Base-by-base conservation (phyloP, 2,888 invertebrate genomes). In the Drosophila dives region DNA sequence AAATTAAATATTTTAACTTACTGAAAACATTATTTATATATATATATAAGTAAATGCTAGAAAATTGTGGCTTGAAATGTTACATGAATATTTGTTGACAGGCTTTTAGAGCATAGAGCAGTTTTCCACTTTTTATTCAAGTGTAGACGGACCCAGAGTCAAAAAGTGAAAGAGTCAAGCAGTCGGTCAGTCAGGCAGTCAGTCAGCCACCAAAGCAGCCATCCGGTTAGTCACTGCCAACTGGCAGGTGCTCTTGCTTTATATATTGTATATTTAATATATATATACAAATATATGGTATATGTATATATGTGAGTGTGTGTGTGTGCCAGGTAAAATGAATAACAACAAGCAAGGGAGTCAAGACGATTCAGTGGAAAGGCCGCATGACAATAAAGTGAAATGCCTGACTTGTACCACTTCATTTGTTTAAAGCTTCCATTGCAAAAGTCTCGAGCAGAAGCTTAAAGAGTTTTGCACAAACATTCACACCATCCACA, bases 331-430 rank as follows among this genome's bases (percentile, higher is more conserved):
- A 64, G 55, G 72, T 61, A 72, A 83, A 83, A 81, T 80, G 86
- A 80, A 83, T 83, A 84, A 83, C 74, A 86, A 73, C 70, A 81
- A 79, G 73, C 64, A 32, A 55, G 59, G 70, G 48, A 32, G 61
- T 54, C 54, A 36, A 45, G 45, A n/a, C 17, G 64, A 71, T 64
- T 67, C 64, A 50, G 70, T 62, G 62, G 63, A 70, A 62, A 65
- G 66, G 70, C 70, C 75, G 68, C 78, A 66, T 69, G 75, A 73
- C 76, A 77, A 81, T 82, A 81, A 84, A 80, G 70, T 71, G 61
- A 83, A 86, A 86, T 81, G 68, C 80, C 74, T 77, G 71, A 81
- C 80, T 80, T 86, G 86, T 73, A 84, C 81, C 84, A 84, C 84
- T 86, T 86, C 86, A 84, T 84, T 84, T 86, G 72, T 67, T 84